These are phyloP conservation scores for Megamerina dolium DNA, from an alignment of 2,888 invertebrate species.

Conservation along the genomic window DNA sequence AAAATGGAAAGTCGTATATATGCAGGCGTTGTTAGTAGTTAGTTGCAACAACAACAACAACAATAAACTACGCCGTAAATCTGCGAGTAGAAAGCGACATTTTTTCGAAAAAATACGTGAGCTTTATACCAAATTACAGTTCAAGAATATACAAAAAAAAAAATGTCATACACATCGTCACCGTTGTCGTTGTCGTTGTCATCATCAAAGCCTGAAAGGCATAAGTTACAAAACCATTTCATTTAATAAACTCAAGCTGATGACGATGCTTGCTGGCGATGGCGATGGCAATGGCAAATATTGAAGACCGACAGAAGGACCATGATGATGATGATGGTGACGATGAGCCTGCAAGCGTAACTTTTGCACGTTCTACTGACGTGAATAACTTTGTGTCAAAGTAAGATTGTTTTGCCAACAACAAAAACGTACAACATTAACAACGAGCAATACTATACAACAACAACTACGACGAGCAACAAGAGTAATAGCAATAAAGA, in stretches of 20 bases:
- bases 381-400: conserved; percentile 6
- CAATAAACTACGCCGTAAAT: conserved; percentile 4
- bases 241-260: conserved; percentile 13
- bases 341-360: neutral
- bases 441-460: no score
- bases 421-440: no score
- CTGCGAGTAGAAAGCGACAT: conserved; percentile 6
- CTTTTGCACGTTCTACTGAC: conserved; percentile 4
- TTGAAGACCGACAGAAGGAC: neutral
- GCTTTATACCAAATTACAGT: conserved; percentile 1
- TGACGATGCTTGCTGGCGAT: neutral
- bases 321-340: neutral
- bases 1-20: no score
- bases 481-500: no score
- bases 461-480: no score
- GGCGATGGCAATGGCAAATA: neutral
- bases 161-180: no score
- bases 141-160: no score
- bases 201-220: neutral
- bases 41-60: neutral
- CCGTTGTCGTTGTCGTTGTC: no score
- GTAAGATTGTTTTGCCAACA: conserved; percentile 5
- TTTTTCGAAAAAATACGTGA: conserved; percentile 6
- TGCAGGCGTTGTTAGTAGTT: no score
- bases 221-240: conserved; percentile 9